Evolutionary conservation across 2,888 invertebrate genomes (phyloP).

Genomic region (Temnothorax ravouxi): DNA sequence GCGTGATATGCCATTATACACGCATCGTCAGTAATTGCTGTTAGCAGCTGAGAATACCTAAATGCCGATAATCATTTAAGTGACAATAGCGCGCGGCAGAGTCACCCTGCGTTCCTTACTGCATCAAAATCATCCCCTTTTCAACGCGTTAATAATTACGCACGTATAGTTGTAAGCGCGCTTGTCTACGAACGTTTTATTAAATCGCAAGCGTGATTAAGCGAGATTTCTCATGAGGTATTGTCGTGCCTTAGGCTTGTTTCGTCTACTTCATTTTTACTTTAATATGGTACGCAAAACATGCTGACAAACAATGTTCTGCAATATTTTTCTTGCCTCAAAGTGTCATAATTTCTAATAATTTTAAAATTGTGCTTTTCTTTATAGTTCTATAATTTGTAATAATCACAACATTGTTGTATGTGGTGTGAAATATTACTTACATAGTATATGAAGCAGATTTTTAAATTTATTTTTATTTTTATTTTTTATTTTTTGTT

Average conservation of each 20-base stretch:
- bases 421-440: not conserved
- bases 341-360: not conserved
- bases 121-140: slow-evolving; percentile 1
- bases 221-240: slow-evolving; percentile 60
- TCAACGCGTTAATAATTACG: slow-evolving; percentile 68
- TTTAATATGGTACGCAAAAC: not conserved
- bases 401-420: not conserved
- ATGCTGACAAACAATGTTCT: not conserved
- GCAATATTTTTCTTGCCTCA: not conserved
- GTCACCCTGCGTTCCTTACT: slow-evolving; percentile 59
- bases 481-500: too few relatives aligned
- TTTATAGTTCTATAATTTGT: not conserved
- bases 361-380: not conserved
- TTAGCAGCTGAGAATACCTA: slow-evolving; percentile 71
- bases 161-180: slow-evolving; percentile 39
- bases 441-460: not conserved
- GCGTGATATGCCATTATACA: slow-evolving; percentile 25
- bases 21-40: slow-evolving; percentile 68
- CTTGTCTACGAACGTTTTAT: slow-evolving; percentile 71
- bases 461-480: not conserved
- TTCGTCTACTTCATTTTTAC: not conserved
- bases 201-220: slow-evolving; percentile 62
- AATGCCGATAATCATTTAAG: slow-evolving; percentile 76
- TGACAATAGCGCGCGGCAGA: slow-evolving; percentile 62
- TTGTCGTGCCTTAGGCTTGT: not conserved